These are phyloP conservation scores for Gadopsis marmoratus DNA, from an alignment of 2,797 vertebrate species.

Conservation along the genomic window DNA sequence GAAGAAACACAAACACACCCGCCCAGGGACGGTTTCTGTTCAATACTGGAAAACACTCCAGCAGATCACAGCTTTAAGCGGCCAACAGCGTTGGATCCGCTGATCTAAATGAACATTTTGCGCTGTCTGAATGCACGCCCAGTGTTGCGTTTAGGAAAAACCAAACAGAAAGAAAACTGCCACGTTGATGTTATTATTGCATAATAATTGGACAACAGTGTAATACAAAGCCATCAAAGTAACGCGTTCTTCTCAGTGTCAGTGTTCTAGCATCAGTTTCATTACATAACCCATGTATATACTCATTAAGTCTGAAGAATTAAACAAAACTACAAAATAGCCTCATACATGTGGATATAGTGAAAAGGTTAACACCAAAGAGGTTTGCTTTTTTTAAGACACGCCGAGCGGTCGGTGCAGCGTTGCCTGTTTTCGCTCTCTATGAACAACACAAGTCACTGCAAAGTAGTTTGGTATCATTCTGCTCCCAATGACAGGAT, in stretches of 20 bases:
- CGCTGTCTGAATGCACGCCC: neutral
- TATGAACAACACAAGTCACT: conserved; percentile 33
- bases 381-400: conserved; percentile 42
- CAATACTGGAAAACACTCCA: conserved; percentile 22
- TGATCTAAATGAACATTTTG: neutral
- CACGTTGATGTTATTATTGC: conserved; percentile 76
- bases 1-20: conserved; percentile 47
- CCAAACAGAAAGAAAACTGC: conserved; percentile 36
- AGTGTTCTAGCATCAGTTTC: conserved; percentile 75
- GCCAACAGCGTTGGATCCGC: neutral
- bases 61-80: neutral
- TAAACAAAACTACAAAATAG: conserved; percentile 73
- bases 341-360: conserved; percentile 68
- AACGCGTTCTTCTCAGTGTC: conserved; percentile 73
- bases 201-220: conserved; percentile 82
- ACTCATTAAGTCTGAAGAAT: conserved; percentile 60
- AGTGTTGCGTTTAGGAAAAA: conserved; percentile 10
- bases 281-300: conserved; percentile 71
- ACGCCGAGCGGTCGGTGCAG: conserved; percentile 39
- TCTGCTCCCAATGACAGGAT: conserved; percentile 37
- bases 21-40: neutral
- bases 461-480: conserved; percentile 57
- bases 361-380: conserved; percentile 64
- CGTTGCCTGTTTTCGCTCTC: conserved; percentile 23
- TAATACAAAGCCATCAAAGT: conserved; percentile 81